A percentile compares a stretch with the other conserved stretches of the same genome.
Evolutionary conservation across 2,113 vertebrate genomes (phyloP).

Genomic region (Ciconia stormi): DNA sequence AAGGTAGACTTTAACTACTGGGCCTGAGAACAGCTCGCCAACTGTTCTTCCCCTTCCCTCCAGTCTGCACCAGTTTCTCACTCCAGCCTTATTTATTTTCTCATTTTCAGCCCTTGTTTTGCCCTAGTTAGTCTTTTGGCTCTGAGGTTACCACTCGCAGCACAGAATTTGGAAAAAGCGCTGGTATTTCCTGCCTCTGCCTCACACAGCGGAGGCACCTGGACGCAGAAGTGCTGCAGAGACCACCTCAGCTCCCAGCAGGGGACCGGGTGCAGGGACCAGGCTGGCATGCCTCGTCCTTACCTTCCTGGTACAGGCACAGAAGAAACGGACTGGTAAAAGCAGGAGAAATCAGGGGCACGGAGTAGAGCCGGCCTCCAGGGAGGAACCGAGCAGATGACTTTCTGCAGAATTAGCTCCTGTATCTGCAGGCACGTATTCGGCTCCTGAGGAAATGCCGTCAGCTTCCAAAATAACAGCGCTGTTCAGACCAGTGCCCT

Average conservation of each 20-base stretch:
- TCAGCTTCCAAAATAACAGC: neutral
- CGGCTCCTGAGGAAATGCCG: neutral
- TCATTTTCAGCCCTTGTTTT: neutral
- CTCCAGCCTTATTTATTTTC: neutral
- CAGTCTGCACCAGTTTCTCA: neutral
- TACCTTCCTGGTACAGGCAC: neutral
- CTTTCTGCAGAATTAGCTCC: neutral
- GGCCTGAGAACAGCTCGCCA: accelerated
- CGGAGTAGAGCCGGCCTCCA: accelerated
- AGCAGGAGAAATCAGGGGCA: neutral
- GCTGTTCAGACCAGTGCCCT: neutral
- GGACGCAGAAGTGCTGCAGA: neutral
- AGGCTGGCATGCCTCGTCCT: neutral
- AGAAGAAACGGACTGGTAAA: accelerated
- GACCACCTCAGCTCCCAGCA: neutral
- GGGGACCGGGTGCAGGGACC: too few relatives aligned
- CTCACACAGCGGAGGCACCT: neutral
- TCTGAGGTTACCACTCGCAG: neutral
- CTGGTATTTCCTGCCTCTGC: neutral
- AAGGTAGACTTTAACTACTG: neutral
- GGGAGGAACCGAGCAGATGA: neutral
- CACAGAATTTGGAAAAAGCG: accelerated
- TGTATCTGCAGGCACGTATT: neutral
- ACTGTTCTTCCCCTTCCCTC: neutral
- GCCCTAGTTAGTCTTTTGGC: neutral